Evolutionary conservation across 2,113 vertebrate genomes (phyloP).

Genomic region (Calidris pugnax): DNA sequence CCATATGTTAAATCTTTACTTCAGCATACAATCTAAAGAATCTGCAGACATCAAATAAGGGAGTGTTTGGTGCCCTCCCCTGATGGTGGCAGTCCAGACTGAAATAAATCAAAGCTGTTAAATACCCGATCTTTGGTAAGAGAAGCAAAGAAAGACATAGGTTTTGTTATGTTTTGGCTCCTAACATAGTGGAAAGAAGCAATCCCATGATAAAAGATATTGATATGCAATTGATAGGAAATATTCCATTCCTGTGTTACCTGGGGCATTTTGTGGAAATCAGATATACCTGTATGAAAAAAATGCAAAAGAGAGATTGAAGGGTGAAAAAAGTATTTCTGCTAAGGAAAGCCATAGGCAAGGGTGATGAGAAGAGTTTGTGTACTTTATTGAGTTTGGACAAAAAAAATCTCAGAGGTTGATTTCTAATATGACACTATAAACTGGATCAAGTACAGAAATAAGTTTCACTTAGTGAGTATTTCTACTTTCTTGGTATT

Average conservation of each 20-base stretch:
- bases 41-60: background rate
- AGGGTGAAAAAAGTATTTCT: background rate
- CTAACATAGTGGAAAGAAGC: background rate
- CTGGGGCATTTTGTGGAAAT: background rate
- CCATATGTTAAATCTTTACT: background rate
- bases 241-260: background rate
- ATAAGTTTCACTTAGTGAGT: background rate
- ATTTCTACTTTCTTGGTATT: background rate
- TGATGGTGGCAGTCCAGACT: background rate
- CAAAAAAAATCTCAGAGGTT: background rate
- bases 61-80: background rate
- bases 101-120: background rate
- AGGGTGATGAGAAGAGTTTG: background rate
- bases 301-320: background rate
- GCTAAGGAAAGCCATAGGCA: background rate
- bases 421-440: background rate
- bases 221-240: background rate
- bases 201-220: background rate
- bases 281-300: background rate
- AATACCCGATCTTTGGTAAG: background rate
- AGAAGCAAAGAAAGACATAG: background rate
- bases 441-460: background rate
- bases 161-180: background rate
- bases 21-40: background rate
- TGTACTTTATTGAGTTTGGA: background rate